Base-by-base conservation (phyloP, 2,797 vertebrate species). In the Myiotriccus ornatus region DNA sequence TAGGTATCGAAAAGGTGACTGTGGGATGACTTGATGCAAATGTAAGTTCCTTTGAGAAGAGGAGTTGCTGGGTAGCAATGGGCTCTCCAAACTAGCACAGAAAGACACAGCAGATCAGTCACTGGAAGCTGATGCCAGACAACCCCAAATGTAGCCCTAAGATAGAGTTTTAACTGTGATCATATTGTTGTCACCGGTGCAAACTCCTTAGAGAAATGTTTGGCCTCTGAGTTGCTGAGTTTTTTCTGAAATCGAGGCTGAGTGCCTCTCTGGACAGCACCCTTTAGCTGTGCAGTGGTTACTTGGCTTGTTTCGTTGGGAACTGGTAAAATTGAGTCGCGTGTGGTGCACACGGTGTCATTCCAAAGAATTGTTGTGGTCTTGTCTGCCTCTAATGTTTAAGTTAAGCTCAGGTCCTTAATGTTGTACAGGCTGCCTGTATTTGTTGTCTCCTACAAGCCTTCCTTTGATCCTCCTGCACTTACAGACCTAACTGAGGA, bases 171-270 rank as follows among this genome's bases (percentile, higher is more conserved):
- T 39, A 63, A n/a, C 19, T n/a, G 12, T 39, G 17, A n/a, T n/a
- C 35, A 3, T 63, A 22, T 0, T 56, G 13, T 4, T 2, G 6
- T 39, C 1, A 0, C n/a, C 53, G 32, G 11, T 57, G 32, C 6
- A 37, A 57, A 32, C 9, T 85, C 30, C 23, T 39, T 59, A 18
- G 30, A 41, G 19, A 65, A 50, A 32, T 5, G 0, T n/a, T 56
- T 41, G 41, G 8, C 41, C 27, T 43, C 27, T 2, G 30, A 81
- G 14, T 56, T 57, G 28, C 37, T 87, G 21, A 16, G 1, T 0
- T 30, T 79, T 43, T 71, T 73, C 46, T 57, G 3, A 46, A 53
- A 37, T 32, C 20, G 25, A 63, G 69, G 18, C 32, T 62, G 11
- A 47, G 10, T 67, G 12, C 1, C 32, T 55, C 64, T 63, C 10